Evolutionary conservation across 2,888 invertebrate species (phyloP), one percentile per base, ranked within the genome.

Genomic region (Erpobdella octoculata): DNA sequence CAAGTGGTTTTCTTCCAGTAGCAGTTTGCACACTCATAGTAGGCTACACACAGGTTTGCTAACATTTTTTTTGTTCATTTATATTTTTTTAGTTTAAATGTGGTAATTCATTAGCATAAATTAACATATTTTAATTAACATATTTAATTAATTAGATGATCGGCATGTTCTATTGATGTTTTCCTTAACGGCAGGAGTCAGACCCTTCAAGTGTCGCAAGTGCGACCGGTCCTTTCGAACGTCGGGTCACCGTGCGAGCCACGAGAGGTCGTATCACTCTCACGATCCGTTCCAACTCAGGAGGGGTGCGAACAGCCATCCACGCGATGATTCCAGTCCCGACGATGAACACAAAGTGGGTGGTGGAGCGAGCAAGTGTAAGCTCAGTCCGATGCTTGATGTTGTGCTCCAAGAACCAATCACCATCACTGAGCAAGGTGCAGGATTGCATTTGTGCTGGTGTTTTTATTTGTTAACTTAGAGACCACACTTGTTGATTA

Each of bases 321-420:
- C 8, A 18, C 62, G 1, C 12, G 12, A 41, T n/a, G 12, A 41
- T n/a, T 41, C n/a, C 46, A 12, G 46, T n/a, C n/a, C 46, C n/a
- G 46, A 41, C 46, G 12, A 12, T n/a, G 12, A 41, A 41, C 28
- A 28, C 9, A 62, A 62, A 33, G 33, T 33, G 62, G 4, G 28
- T 2, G 5, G 18, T 28, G 1, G n/a, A 12, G 28, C 21, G 21
- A 25, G 6, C 21, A 53, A 4, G 1, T 21, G 53, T 2, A 35
- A 62, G 31, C 6, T 35, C 18, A n/a, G 28, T 15, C 3, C 28
- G 1, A n/a, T 62, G 1, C 35, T 35, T 31, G 28, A 33, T 25
- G 62, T 62, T 15, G 62, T 62, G n/a, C 79, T 87, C 46, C 85
- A 86, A 75, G 86, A 87, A 74, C 87, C 87, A 1, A 84, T 87